A percentile compares a stretch with the other conserved stretches of the same genome.
Conservation (phyloP, 2,113 vertebrate genomes). For the Ivindomyrus marchei region DNA sequence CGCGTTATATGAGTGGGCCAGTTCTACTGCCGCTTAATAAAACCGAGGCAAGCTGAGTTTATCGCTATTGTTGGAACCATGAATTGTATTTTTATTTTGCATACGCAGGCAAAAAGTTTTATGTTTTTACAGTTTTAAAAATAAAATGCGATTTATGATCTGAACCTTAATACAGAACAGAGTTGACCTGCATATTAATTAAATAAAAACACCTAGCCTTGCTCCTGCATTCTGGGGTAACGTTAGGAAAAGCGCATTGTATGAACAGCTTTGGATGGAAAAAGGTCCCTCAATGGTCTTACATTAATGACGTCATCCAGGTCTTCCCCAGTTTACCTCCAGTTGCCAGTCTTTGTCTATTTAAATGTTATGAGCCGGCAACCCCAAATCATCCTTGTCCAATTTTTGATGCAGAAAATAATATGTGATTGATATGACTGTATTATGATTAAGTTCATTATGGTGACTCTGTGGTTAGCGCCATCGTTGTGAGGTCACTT, state of each 20-base stretch:
- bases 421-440: background rate
- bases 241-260: background rate
- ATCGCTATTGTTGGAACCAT: background rate
- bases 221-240: background rate
- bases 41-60: background rate
- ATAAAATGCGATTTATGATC: background rate
- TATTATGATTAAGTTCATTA: background rate
- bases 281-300: background rate
- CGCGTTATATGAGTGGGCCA: constrained; percentile 4
- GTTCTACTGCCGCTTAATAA: background rate
- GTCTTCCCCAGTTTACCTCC: background rate
- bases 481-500: background rate
- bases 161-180: background rate
- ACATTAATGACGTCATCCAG: background rate
- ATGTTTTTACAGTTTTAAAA: constrained; percentile 8
- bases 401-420: background rate
- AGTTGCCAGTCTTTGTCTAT: background rate
- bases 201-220: background rate
- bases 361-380: background rate
- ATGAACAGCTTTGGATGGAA: background rate
- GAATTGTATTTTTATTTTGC: background rate
- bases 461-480: background rate
- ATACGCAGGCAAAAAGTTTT: background rate
- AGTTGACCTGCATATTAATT: background rate
- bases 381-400: background rate